These are phyloP conservation scores for Eilema caniola DNA, from an alignment of 2,888 invertebrate species.

Conservation along the genomic window DNA sequence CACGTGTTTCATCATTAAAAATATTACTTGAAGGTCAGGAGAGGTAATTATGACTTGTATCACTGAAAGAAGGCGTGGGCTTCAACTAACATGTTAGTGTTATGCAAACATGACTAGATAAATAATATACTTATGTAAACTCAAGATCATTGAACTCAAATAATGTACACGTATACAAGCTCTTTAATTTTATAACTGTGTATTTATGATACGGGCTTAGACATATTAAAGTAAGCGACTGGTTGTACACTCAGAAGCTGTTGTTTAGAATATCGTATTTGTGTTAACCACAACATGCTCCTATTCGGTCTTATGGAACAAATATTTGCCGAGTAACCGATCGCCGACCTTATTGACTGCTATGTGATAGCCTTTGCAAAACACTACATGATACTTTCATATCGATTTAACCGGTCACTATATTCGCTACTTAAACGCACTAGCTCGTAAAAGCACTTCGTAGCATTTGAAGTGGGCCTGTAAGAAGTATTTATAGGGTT, in stretches of 20 bases:
- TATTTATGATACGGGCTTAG: neutral
- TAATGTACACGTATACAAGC: conserved; percentile 2
- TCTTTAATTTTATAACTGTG: neutral
- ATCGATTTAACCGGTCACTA: conserved; percentile 26
- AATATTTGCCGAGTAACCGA: conserved; percentile 79
- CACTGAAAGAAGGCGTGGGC: neutral
- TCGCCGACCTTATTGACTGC: conserved; percentile 73
- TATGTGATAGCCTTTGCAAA: conserved; percentile 73
- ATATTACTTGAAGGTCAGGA: neutral
- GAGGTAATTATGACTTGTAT: neutral
- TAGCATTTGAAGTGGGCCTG: conserved; percentile 20
- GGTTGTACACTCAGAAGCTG: conserved; percentile 33
- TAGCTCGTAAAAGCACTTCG: conserved; percentile 33
- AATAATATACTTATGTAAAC: neutral
- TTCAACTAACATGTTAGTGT: neutral
- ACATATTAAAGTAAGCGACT: conserved; percentile 26
- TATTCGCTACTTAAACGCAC: conserved; percentile 24
- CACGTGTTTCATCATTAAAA: neutral
- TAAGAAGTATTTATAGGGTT: conserved; percentile 4
- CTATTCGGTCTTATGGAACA: conserved; percentile 68
- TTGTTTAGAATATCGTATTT: conserved; percentile 66
- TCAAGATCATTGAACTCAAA: neutral
- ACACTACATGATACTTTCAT: conserved; percentile 62
- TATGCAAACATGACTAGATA: neutral
- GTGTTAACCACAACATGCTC: conserved; percentile 69